Percentiles rank a stretch among this genome's conserved stretches.
Evolutionary conservation across 2,797 vertebrate species (phyloP).

Genomic region (Caiman crocodilus): DNA sequence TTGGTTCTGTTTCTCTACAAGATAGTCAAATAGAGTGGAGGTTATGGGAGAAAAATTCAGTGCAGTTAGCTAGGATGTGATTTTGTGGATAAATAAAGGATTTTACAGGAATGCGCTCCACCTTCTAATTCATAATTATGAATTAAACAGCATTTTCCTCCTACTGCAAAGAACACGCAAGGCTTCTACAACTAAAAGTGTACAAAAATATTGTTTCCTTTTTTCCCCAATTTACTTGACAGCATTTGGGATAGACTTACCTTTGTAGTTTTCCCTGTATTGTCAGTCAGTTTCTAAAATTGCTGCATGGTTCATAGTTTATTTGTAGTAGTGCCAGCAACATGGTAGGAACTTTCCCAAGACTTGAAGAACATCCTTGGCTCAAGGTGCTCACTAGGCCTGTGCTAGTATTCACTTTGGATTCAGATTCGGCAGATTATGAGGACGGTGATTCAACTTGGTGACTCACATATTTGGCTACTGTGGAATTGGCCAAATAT

Average conservation of each 20-base stretch:
- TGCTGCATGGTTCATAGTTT: fast-evolving
- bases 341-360: neutral
- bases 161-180: neutral
- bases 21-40: neutral
- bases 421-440: too few relatives aligned
- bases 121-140: neutral
- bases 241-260: neutral
- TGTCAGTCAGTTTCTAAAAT: constrained; percentile 5
- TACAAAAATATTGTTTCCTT: neutral
- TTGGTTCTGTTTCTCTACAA: neutral
- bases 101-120: neutral
- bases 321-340: constrained; percentile 15
- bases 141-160: neutral
- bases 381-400: neutral
- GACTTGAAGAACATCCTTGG: neutral
- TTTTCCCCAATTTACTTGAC: neutral
- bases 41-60: neutral
- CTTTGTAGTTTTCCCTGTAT: neutral
- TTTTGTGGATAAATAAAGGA: neutral
- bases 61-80: neutral
- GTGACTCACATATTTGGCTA: too few relatives aligned
- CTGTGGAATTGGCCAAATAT: too few relatives aligned
- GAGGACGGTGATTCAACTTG: too few relatives aligned
- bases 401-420: too few relatives aligned
- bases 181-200: neutral